Evolutionary conservation across 2,113 vertebrate species (phyloP).

Genomic region (Pelecanus crispus): DNA sequence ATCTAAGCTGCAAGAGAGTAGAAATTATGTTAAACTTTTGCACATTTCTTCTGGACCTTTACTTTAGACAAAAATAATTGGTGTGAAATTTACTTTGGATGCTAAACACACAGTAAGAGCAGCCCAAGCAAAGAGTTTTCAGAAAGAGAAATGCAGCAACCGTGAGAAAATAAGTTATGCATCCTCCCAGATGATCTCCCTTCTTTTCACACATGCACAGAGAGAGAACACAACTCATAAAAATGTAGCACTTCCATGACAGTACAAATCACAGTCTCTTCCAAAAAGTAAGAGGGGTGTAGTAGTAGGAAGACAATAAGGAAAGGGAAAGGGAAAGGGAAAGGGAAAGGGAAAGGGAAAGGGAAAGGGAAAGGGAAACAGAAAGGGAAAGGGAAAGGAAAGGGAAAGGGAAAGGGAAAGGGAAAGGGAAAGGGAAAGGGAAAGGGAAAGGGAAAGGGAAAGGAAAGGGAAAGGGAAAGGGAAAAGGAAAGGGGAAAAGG

Average conservation of each 20-base stretch:
- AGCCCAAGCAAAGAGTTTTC: neutral
- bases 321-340: too few relatives aligned
- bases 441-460: rapidly evolving
- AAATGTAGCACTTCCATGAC: neutral
- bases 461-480: too few relatives aligned
- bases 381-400: too few relatives aligned
- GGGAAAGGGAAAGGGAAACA: too few relatives aligned
- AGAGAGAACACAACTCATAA: neutral
- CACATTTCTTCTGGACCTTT: neutral
- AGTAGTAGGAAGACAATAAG: neutral
- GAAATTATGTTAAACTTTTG: neutral
- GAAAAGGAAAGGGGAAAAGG: too few relatives aligned
- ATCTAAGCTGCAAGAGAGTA: neutral
- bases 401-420: too few relatives aligned
- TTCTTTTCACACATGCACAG: neutral
- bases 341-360: too few relatives aligned
- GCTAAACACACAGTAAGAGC: neutral
- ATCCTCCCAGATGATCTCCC: neutral
- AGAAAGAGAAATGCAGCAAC: neutral
- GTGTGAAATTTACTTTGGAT: neutral
- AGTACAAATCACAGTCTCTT: neutral
- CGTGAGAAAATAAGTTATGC: neutral
- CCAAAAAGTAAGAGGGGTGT: neutral
- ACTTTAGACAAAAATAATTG: neutral
- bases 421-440: too few relatives aligned